Base-by-base conservation (phyloP, 1,140 invertebrate species). In the Trichonephila clavata region DNA sequence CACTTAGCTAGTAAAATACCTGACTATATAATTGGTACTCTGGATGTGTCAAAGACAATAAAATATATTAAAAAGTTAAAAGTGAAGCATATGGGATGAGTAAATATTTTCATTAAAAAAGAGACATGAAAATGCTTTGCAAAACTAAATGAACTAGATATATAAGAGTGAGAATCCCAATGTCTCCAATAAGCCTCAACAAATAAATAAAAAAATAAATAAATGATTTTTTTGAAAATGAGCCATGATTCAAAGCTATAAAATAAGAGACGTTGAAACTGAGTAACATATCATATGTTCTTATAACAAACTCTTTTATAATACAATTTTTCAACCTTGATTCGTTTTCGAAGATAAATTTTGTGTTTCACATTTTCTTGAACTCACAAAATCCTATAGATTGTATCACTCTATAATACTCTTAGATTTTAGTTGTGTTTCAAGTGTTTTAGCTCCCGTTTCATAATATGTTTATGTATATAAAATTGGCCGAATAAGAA, bases 201-300 rank as follows among this genome's bases (percentile, higher is more conserved):
- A 77, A 77, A 77, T 77, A 77, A 77, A 77, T 77, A 77, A 32
- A 77, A 77, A 77, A 77, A 77, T 77, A 77, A 77, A 77, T 77
- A 77, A 77, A 77, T 77, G 27, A 39, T 27, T 39, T 77, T 77
- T 32, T 20, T 32, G 18, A 50, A 50, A 50, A 50, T 50, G 50
- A 16, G 18, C 32, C 5, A 77, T 77, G 24, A 32, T 27, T 39
- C n/a, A 24, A 68, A 24, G 65, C 39, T 39, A 39, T 27, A 77
- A 77, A 77, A 77, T 20, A 32, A 77, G 32, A 3, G 2, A 77
- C 71, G 13, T 71, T 10, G 24, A 71, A 71, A 16, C 4, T 1
- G 14, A 71, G 24, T 71, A 5, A 14, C 3, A 16, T n/a, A n/a
- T 71, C 10, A 14, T 8, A 21, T 71, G 8, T 2, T 71, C 14